Percentiles rank a stretch among this genome's conserved stretches.
Evolutionary conservation across 2,113 vertebrate genomes (phyloP).

Genomic region (Ascaphus truei): DNA sequence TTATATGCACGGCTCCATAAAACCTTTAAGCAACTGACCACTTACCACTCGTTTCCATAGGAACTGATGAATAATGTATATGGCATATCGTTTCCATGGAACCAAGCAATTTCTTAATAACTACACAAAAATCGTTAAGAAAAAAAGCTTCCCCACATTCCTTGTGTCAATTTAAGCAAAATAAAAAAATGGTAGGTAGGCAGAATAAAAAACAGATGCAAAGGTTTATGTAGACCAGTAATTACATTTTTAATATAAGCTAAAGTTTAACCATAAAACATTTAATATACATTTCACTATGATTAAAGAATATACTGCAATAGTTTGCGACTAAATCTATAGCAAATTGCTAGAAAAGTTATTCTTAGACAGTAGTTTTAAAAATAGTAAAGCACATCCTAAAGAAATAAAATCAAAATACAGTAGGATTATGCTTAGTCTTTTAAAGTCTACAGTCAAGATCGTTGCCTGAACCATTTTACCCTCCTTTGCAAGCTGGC

Average conservation of each 20-base stretch:
- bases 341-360: too few species aligned
- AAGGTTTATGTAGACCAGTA: neutral
- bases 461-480: too few species aligned
- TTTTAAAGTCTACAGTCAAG: too few species aligned
- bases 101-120: conserved; percentile 29
- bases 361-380: too few species aligned
- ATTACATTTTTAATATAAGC: neutral
- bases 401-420: too few species aligned
- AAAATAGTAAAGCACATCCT: too few species aligned
- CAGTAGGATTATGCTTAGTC: too few species aligned
- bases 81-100: conserved; percentile 33
- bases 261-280: neutral
- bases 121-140: neutral
- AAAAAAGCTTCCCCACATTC: conserved; percentile 1
- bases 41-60: conserved; percentile 36
- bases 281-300: neutral
- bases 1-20: conserved; percentile 24
- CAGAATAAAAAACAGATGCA: neutral
- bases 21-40: conserved; percentile 34
- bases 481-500: too few species aligned
- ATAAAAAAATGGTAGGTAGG: neutral
- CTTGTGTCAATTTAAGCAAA: neutral
- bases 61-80: conserved; percentile 36
- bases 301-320: too few species aligned
- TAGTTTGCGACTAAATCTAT: too few species aligned